Evolutionary conservation across 2,113 vertebrate species (phyloP), one percentile per base, ranked within the genome.

Genomic region (Cricetomys ansorgei): DNA sequence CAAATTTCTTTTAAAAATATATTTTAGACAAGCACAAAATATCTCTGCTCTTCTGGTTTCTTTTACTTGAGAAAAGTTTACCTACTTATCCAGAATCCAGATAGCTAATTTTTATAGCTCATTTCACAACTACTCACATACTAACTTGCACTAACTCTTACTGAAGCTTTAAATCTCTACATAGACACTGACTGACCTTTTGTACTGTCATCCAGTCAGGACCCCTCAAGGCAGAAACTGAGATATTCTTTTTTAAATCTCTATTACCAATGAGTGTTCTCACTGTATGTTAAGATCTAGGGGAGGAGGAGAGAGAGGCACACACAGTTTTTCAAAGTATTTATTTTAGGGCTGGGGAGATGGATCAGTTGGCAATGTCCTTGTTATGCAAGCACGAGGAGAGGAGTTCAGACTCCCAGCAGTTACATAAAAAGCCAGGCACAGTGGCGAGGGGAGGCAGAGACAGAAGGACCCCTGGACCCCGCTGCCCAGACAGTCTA

Each of bases 41-140:
- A 79, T 94, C 86, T 95, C 55, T 92, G 25, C 31, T 95, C 67
- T 86, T 87, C 73, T 92, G 23, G 11, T 69, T 92, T 86, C 19
- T 88, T 89, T 89, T 75, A 70, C 43, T 27, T 43, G 1, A 94
- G 81, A 89, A n/a, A 75, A n/a, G 86, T 48, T 62, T 70, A 4
- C 10, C 27, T 64, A 23, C 75, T 96, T 96, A 86, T 45, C 17
- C 37, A 80, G 77, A 50, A 93, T 45, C 81, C 80, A 83, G 53
- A 89, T 7, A 92, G 53, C 37, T 53, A n/a, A 84, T 37, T 91
- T 95, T 70, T 88, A 59, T 7, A 87, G 43, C 4, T 57, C 17
- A 94, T 48, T 72, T 90, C 67, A 94, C 62, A 59, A 40, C 55
- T 40, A 87, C 45, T 80, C 57, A 40, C 34, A 88, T 17, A 59